phyloP scores from a whole-genome alignment of 2,888 invertebrate genomes.

The Eristalinus sepulchralis region DNA sequence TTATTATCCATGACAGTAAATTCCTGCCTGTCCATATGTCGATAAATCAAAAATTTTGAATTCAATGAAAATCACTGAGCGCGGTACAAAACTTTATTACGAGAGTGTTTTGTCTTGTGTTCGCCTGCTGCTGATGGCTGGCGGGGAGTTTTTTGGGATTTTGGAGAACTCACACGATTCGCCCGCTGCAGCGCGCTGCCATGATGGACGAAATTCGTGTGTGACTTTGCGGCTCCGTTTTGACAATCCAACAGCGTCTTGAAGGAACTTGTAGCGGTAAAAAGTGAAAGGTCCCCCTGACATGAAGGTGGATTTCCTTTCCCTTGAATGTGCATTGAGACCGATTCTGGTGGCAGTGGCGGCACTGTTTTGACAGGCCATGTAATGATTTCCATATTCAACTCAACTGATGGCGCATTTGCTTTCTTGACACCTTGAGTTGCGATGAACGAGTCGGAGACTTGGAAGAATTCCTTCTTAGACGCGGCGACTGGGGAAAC shows the following conservation, averaged over 20 bases:
- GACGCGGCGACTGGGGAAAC: not conserved
- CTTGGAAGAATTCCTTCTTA: not conserved
- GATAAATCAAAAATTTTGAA: conserved; percentile 65
- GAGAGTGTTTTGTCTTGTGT: not conserved
- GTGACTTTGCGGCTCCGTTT: conserved; percentile 44
- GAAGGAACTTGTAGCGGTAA: not conserved
- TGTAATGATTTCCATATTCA: conserved; percentile 48
- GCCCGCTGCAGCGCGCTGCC: not conserved
- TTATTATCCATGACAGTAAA: conserved; percentile 68
- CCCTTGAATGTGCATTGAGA: conserved; percentile 18
- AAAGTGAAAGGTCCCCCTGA: conserved; percentile 62
- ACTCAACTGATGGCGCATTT: conserved; percentile 37
- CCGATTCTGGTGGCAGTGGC: not conserved
- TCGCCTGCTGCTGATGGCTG: not conserved
- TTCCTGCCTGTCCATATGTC: conserved; percentile 65
- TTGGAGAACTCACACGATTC: conserved; percentile 59
- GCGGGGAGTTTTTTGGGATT: conserved; percentile 34
- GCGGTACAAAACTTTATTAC: conserved; percentile 35
- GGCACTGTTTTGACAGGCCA: conserved; percentile 2
- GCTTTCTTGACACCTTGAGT: conserved; percentile 48
- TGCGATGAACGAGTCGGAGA: not conserved
- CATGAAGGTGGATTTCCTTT: conserved; percentile 57
- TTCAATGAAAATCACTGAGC: conserved; percentile 51
- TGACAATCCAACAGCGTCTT: not conserved
- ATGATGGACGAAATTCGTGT: conserved; percentile 63